Conservation (phyloP, 1,140 invertebrate genomes). For the Wasmannia auropunctata region DNA sequence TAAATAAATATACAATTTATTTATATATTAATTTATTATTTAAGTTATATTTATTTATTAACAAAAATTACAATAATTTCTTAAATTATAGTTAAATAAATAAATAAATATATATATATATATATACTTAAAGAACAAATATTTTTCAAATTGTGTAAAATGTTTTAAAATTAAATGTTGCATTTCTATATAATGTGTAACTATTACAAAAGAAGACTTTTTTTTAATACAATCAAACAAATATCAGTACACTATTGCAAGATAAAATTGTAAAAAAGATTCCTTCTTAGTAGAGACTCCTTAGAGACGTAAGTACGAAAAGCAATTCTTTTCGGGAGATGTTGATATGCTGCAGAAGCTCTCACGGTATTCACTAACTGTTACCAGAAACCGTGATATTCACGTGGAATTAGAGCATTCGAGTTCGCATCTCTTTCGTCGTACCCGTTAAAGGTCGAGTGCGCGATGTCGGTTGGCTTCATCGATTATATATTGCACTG, state of each 20-base stretch:
- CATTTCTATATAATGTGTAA: neutral
- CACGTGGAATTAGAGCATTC: conserved; percentile 62
- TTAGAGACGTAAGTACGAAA: too few relatives aligned
- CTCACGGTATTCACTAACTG: conserved; percentile 9
- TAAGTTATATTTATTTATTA: too few relatives aligned
- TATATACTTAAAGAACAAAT: neutral
- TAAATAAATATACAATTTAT: too few relatives aligned
- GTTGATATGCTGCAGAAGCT: neutral
- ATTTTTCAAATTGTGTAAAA: neutral
- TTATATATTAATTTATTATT: too few relatives aligned
- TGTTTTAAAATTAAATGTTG: neutral
- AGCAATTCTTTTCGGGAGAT: neutral
- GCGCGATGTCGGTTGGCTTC: conserved; percentile 68
- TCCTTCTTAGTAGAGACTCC: too few relatives aligned
- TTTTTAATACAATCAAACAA: neutral
- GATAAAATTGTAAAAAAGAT: neutral
- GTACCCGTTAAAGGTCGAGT: conserved; percentile 78
- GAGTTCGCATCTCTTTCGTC: conserved; percentile 74
- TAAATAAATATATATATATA: too few relatives aligned
- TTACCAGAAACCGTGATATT: conserved; percentile 26
- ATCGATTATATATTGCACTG: conserved; percentile 47
- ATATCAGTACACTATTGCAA: neutral
- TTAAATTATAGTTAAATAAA: too few relatives aligned
- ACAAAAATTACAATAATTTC: too few relatives aligned
- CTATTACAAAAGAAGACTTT: neutral